Evolutionary conservation across 2,888 invertebrate species (phyloP).

Genomic region (Zygaena filipendulae): DNA sequence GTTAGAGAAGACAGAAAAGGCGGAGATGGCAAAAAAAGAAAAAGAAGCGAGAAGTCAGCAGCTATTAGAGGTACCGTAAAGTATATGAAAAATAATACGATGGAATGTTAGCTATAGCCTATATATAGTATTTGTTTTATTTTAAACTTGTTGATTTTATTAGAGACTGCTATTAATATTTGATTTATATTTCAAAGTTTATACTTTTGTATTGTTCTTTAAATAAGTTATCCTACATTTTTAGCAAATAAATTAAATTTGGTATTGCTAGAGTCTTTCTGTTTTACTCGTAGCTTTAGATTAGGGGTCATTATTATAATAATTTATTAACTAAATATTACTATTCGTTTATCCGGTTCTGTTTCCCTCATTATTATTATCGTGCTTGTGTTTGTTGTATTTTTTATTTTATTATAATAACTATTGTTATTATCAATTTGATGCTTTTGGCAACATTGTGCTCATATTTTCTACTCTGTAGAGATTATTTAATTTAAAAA

Average conservation of each 20-base stretch:
- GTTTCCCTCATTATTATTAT: too few relatives aligned
- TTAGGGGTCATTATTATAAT: too few relatives aligned
- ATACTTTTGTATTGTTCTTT: conserved; percentile 16
- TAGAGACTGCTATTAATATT: neutral
- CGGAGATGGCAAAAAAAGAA: conserved; percentile 85
- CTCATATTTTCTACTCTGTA: conserved; percentile 42
- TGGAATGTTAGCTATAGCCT: too few relatives aligned
- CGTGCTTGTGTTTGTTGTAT: conserved; percentile 63
- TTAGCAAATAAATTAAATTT: conserved; percentile 11
- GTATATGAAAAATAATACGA: too few relatives aligned
- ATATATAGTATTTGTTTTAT: too few relatives aligned
- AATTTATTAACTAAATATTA: too few relatives aligned
- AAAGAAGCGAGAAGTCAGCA: conserved; percentile 87
- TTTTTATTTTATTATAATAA: too few relatives aligned
- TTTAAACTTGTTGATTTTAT: too few relatives aligned
- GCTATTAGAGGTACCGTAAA: conserved; percentile 90
- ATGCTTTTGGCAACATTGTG: conserved; percentile 67
- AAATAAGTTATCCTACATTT: conserved; percentile 24
- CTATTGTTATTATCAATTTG: conserved; percentile 69
- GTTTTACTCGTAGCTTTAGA: conserved; percentile 30
- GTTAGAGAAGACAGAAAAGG: conserved; percentile 82
- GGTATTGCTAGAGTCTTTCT: conserved; percentile 22
- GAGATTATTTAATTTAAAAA: conserved; percentile 26
- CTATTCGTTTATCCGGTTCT: too few relatives aligned
- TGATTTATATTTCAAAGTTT: conserved; percentile 1